These are phyloP conservation scores for Conger conger DNA, from an alignment of 2,113 vertebrate genomes.

Conservation along the genomic window DNA sequence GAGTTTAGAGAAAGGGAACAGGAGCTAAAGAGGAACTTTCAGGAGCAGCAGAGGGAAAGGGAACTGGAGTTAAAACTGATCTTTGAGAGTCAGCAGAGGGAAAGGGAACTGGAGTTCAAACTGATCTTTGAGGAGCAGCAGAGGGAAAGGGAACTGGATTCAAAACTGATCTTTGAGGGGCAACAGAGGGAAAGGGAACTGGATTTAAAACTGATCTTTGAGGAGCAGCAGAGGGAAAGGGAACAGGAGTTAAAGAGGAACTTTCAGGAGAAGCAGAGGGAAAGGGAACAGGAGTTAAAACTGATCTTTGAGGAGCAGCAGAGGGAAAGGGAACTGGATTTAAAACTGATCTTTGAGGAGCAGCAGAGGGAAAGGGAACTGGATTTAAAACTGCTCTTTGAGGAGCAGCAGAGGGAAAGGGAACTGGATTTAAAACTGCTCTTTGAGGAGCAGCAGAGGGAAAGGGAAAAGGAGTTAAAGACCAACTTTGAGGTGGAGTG, in stretches of 20 bases:
- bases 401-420: background rate
- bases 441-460: background rate
- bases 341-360: background rate
- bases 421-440: background rate
- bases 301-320: background rate
- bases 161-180: too few relatives aligned
- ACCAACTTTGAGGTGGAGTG: background rate
- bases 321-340: background rate
- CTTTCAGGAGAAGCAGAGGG: background rate
- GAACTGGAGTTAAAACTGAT: background rate
- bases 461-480: background rate
- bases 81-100: background rate
- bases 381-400: background rate
- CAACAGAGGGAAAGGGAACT: too few relatives aligned
- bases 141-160: too few relatives aligned
- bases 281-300: background rate
- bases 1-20: background rate
- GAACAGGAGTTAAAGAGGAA: background rate
- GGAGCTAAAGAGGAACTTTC: background rate
- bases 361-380: background rate
- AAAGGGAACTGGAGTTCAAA: background rate
- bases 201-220: background rate
- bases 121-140: too few relatives aligned
- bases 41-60: background rate
- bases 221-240: background rate